A percentile compares a stretch with the other conserved stretches of the same genome.
Conservation (phyloP, 2,888 invertebrate genomes). For the Macaria notata region DNA sequence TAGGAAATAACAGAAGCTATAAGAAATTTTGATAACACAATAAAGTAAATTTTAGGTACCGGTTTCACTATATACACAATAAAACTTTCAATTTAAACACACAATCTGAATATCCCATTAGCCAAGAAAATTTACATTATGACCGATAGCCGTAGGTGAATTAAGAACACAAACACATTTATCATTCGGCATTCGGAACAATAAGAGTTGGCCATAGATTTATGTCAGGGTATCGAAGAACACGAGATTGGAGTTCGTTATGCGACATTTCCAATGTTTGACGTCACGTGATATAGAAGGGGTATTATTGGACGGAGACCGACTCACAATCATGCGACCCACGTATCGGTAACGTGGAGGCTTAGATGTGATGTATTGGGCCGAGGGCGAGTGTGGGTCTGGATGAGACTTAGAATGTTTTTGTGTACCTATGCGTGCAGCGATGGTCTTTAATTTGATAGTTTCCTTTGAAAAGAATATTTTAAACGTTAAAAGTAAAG, state of each 20-base stretch:
- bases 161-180: constrained; percentile 61
- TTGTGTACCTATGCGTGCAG: too few species aligned
- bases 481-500: too few species aligned
- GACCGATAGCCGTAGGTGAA: constrained; percentile 44
- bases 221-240: constrained; percentile 63
- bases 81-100: too few species aligned
- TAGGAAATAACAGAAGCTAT: too few species aligned
- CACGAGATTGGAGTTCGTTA: constrained; percentile 59
- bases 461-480: too few species aligned
- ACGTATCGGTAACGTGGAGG: constrained; percentile 31
- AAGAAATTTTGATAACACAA: too few species aligned
- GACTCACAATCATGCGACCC: constrained; percentile 20
- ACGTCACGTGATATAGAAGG: constrained; percentile 43
- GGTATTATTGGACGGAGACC: constrained; percentile 5
- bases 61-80: too few species aligned
- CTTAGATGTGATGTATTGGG: constrained; percentile 28
- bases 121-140: constrained; percentile 8
- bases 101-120: too few species aligned
- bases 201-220: constrained; percentile 55
- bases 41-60: not conserved
- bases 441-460: too few species aligned
- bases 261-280: constrained; percentile 64
- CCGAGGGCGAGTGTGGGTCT: too few species aligned
- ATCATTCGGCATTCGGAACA: constrained; percentile 67
- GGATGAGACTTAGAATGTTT: too few species aligned